phyloP scores from a whole-genome alignment of 2,797 vertebrate genomes.

The Sphenopsis melanotis region DNA sequence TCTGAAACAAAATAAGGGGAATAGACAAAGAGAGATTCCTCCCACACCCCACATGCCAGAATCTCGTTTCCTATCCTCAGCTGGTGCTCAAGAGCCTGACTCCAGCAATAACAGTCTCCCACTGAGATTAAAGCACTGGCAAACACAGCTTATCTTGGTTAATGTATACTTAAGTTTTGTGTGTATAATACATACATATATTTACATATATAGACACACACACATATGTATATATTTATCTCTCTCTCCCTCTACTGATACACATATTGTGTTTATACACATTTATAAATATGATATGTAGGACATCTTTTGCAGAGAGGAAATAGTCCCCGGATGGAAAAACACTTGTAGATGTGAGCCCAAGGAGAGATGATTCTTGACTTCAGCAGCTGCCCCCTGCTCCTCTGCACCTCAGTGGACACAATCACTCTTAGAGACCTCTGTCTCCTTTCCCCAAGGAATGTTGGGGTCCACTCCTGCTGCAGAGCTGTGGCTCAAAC shows the following conservation, averaged over 20 bases:
- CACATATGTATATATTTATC: conserved; percentile 39
- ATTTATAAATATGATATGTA: conserved; percentile 50
- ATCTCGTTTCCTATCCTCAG: conserved; percentile 69
- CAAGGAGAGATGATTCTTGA: neutral
- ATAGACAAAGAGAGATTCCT: conserved; percentile 63
- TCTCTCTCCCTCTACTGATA: conserved; percentile 22
- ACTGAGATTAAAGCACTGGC: conserved; percentile 71
- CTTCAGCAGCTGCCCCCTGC: neutral
- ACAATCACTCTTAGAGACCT: neutral
- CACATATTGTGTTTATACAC: conserved; percentile 30
- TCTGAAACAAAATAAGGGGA: conserved; percentile 55
- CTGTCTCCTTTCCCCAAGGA: neutral
- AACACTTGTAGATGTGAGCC: neutral
- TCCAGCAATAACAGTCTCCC: conserved; percentile 71
- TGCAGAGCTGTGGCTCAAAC: neutral
- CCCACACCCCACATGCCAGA: conserved; percentile 50
- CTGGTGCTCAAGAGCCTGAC: conserved; percentile 59
- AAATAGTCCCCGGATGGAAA: neutral
- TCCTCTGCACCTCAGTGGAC: neutral
- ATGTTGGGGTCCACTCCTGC: neutral
- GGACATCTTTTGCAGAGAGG: conserved; percentile 16
- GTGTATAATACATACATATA: conserved; percentile 47
- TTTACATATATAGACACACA: conserved; percentile 15
- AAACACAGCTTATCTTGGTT: conserved; percentile 66
- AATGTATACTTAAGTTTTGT: conserved; percentile 65